Conservation (phyloP, 1,140 invertebrate species). For the Drosophila carrolli region DNA sequence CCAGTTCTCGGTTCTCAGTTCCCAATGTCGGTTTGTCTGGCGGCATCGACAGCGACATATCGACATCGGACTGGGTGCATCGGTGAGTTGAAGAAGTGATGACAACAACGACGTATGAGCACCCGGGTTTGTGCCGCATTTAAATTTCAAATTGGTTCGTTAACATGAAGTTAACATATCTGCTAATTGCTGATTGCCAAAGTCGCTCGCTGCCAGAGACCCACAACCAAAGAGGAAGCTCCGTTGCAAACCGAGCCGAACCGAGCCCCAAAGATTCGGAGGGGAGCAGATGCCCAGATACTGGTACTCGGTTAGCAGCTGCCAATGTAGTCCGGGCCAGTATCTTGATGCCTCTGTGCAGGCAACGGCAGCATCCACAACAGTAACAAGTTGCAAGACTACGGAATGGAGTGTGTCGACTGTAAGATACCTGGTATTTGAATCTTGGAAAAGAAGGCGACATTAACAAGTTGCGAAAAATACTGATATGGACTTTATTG, state of each 20-base stretch:
- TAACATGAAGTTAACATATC: constrained; percentile 83
- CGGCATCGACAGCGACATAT: constrained; percentile 41
- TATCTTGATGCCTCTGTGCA: constrained; percentile 82
- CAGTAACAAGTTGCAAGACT: constrained; percentile 34
- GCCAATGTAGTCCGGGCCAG: constrained; percentile 68
- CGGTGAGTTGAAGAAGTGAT: constrained; percentile 74
- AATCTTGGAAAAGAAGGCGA: background rate
- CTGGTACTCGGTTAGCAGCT: constrained; percentile 64
- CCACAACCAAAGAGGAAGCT: constrained; percentile 19
- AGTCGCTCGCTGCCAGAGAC: constrained; percentile 64
- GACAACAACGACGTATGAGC: constrained; percentile 79
- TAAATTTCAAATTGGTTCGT: constrained; percentile 83
- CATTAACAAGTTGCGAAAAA: too few species aligned
- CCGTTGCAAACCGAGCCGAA: constrained; percentile 18
- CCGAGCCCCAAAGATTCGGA: constrained; percentile 5
- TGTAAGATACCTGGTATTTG: background rate
- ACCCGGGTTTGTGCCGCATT: constrained; percentile 79
- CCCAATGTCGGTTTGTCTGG: constrained; percentile 11
- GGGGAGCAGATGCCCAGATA: constrained; percentile 55
- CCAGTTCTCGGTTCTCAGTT: background rate
- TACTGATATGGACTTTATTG: too few species aligned
- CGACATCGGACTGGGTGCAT: constrained; percentile 54
- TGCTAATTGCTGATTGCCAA: constrained; percentile 82
- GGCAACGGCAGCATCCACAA: constrained; percentile 59
- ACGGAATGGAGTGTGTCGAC: background rate